Conservation (phyloP, 1,140 invertebrate genomes). For the Ruditapes philippinarum region DNA sequence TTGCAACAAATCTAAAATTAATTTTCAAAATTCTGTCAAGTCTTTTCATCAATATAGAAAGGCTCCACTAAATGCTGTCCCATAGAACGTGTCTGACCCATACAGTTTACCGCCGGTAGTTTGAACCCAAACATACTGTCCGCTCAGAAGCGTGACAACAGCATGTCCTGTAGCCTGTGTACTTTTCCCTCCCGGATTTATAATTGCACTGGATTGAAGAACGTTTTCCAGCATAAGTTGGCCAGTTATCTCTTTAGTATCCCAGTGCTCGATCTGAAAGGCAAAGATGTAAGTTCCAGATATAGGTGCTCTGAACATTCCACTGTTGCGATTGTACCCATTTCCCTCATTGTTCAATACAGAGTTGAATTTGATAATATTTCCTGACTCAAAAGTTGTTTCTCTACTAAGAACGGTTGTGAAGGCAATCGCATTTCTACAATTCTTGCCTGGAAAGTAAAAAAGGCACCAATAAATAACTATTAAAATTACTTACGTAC, state of each 20-base stretch:
- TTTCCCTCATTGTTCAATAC: conserved; percentile 35
- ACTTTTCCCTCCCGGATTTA: neutral
- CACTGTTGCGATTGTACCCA: conserved; percentile 33
- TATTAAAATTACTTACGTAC: too few relatives aligned
- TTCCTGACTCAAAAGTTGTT: neutral
- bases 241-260: neutral
- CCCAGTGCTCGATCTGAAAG: conserved; percentile 18
- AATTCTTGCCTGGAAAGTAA: neutral
- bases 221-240: neutral
- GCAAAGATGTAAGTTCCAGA: conserved; percentile 44
- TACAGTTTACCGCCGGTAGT: neutral
- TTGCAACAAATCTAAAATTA: too few relatives aligned
- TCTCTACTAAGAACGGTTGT: neutral
- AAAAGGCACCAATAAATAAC: too few relatives aligned
- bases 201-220: neutral
- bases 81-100: neutral
- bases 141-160: neutral
- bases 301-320: conserved; percentile 45
- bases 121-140: conserved; percentile 4
- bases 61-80: neutral
- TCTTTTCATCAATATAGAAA: neutral
- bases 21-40: too few relatives aligned
- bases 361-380: conserved; percentile 13
- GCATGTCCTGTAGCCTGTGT: neutral
- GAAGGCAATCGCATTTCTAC: neutral